Evolutionary conservation across 2,113 vertebrate species (phyloP), one percentile per base, ranked within the genome.

Genomic region (Mugil cephalus): DNA sequence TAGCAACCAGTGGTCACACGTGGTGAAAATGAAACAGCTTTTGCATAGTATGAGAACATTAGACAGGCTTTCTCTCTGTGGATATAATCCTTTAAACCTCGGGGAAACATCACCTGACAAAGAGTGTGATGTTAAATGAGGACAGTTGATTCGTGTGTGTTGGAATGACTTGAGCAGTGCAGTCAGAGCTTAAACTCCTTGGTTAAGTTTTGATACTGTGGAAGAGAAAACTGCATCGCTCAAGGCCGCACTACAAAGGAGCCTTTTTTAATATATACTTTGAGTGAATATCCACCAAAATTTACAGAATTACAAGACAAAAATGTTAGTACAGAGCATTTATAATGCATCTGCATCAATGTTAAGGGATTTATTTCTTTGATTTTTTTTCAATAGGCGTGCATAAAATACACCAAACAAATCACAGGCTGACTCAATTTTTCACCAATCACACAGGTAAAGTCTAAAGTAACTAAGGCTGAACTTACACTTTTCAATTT

Each of bases 21-120:
- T 6, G 4, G 36, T 69, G 53, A 79, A 64, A 78, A 18, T 14
- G 72, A 77, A 77, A 66, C 13, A 62, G 50, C 52, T 73, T 76
- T 91, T 92, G 91, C 91, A 92, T 92, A 92, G 90, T 69, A 81
- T 15, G 79, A 82, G 61, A 75, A 80, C 69, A 82, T 71, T n/a
- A 82, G 73, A 71, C 77, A 79, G 52, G 64, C 24, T 66, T n/a
- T 83, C 36, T 68, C 62, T 54, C 24, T 67, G 61, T 67, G 55
- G 64, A 65, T 75, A 69, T 21, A 59, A 84, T 35, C 42, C 19
- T 65, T 71, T 64, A 87, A 75, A 77, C 9, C n/a, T 61, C 15
- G 13, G 59, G 39, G 21, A 42, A 69, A 66, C 8, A 10, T 58
- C 48, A 40, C 56, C 42, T 46, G 51, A 77, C 46, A 54, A 30